Base-by-base conservation (phyloP, 1,140 invertebrate genomes). In the Lepidurus arcticus region DNA sequence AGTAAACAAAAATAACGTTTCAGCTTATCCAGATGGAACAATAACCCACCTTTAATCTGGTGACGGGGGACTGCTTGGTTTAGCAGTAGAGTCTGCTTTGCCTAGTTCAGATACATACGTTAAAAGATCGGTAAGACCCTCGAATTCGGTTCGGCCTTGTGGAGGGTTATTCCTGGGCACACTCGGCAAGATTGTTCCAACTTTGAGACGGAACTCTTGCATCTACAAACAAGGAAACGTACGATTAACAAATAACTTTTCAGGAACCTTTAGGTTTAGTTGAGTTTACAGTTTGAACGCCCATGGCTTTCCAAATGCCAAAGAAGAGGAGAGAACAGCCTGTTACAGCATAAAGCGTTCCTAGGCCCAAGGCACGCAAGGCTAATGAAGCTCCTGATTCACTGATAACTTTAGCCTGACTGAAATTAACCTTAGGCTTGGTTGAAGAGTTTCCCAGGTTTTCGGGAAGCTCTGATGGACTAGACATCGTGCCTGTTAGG, bases 301-400 rank as follows among this genome's bases (percentile, higher is more conserved):
- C 95, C 44, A 93, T 91, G 8, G 95, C 81, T 87, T 96, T 97
- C 93, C 94, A 97, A 78, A 96, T 90, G 11, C 89, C 88, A 85
- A 91, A 95, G 84, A 91, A 93, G 77, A 97, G 85, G 74, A 93
- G 83, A 13, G 92, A 89, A 81, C 94, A 93, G 11, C 94, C 94
- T 47, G 91, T 87, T 16, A 95, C 87, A 0, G 95, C 93, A 85
- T 94, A 96, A 1, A 96, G 82, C 6, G 93, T 93, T 3, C 94
- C 95, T 91, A 92, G 93, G 26, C 91, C 92, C 2, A 98, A 86
- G 1, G 96, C 96, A 83, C 92, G 85, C 44, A 94, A 79, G 2
- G 95, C 95, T 78, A 97, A 86, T 7, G 90, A 87, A 7, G 90
- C 89, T 21, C 94, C 94, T 80, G 90, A 90, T 83, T 95, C 93